These are phyloP conservation scores for Stenichneumon culpator DNA, from an alignment of 2,888 invertebrate species.

Conservation along the genomic window DNA sequence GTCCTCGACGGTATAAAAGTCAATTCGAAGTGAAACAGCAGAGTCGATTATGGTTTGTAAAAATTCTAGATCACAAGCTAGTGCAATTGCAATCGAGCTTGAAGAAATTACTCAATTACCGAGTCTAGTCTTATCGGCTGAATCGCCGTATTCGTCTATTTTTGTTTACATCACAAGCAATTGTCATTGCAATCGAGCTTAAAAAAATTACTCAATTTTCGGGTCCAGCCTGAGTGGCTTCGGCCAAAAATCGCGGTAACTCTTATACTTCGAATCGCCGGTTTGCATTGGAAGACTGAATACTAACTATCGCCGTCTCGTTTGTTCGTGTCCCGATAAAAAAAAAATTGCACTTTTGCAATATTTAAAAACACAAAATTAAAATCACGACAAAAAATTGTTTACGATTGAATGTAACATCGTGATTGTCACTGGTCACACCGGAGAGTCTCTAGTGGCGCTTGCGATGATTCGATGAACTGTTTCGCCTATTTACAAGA, in stretches of 20 bases:
- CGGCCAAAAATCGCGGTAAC: slow-evolving; percentile 8
- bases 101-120: slow-evolving; percentile 11
- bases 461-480: slow-evolving; percentile 57
- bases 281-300: slow-evolving; percentile 66
- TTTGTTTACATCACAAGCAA: slow-evolving; percentile 36
- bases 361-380: slow-evolving; percentile 23
- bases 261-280: slow-evolving; percentile 21
- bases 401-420: slow-evolving; percentile 27
- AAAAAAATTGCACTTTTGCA: slow-evolving; percentile 48
- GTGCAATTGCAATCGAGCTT: slow-evolving; percentile 38
- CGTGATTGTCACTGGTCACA: slow-evolving; percentile 56
- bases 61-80: slow-evolving; percentile 36
- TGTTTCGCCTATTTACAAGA: slow-evolving; percentile 71
- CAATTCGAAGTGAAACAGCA: background rate
- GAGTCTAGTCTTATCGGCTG: slow-evolving; percentile 15
- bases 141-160: background rate
- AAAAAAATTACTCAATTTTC: slow-evolving; percentile 14
- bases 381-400: slow-evolving; percentile 8
- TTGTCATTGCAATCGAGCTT: slow-evolving; percentile 37
- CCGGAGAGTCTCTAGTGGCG: slow-evolving; percentile 42
- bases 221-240: background rate
- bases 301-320: slow-evolving; percentile 18
- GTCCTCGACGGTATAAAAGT: background rate
- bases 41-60: slow-evolving; percentile 1
- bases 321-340: slow-evolving; percentile 22